These are phyloP conservation scores for Redunca redunca DNA, from an alignment of 2,113 vertebrate species.

Conservation along the genomic window DNA sequence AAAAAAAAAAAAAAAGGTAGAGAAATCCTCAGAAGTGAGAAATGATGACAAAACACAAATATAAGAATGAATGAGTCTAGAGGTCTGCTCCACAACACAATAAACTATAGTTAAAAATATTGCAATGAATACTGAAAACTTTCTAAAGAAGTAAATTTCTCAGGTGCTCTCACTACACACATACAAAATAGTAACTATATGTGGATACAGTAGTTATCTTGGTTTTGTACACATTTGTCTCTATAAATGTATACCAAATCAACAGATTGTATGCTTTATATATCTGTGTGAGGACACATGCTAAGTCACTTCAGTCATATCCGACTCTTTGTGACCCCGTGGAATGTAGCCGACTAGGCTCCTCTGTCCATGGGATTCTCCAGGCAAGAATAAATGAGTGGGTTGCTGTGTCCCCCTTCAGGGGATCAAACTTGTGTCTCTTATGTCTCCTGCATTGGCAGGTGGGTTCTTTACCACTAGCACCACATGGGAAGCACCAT, in stretches of 20 bases:
- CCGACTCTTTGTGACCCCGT: rapidly evolving
- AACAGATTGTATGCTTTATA: neutral
- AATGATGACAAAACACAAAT: neutral
- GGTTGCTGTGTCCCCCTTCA: neutral
- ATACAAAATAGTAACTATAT: neutral
- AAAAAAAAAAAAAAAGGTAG: neutral
- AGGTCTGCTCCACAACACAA: neutral
- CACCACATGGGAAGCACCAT: neutral
- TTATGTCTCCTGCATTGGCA: neutral
- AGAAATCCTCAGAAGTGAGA: neutral
- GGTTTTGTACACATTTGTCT: neutral
- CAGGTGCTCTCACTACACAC: neutral
- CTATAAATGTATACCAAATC: neutral
- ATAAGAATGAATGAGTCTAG: neutral
- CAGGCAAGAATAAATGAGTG: neutral
- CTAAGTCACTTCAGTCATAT: neutral
- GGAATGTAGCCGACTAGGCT: neutral
- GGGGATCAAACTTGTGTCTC: neutral
- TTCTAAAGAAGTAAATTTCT: neutral
- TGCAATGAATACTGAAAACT: neutral
- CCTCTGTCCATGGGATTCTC: neutral
- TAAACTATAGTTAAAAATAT: neutral
- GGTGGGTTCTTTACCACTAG: neutral
- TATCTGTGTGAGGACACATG: neutral
- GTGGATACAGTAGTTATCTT: neutral